Evolutionary conservation across 2,113 vertebrate species (phyloP), one percentile per base, ranked within the genome.

Genomic region (Xiphorhynchus elegans): DNA sequence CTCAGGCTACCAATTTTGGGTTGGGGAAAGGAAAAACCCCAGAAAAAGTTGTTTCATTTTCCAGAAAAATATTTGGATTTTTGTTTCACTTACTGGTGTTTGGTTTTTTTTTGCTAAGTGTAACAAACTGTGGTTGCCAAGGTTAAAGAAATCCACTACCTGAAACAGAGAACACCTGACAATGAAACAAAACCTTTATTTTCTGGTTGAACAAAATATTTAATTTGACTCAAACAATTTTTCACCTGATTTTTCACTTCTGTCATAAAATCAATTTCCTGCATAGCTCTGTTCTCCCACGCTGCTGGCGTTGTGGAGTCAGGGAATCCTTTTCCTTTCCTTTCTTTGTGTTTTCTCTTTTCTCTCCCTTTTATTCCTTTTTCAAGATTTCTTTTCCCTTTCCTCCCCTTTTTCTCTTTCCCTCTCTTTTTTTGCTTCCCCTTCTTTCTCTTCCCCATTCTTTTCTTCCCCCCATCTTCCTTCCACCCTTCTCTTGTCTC

Each of bases 221-320:
- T 96, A 89, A 95, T 95, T 96, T 77, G 86, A 96, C 89, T 90
- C 60, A 42, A 86, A 84, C 86, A 62, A 87, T 81, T 95, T 97
- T 96, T 96, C 95, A 94, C 87, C 94, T 96, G 96, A 90, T 97
- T 95, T 95, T 97, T 96, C 94, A 60, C 84, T 91, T 93, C 58
- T 89, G 94, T 81, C 96, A 95, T 76, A 95, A 95, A 97, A 97
- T 96, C 96, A 96, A 97, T 96, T 80, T 58, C 69, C 35, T 56
- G 76, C 86, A 50, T 44, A 81, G 93, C 89, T 84, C 73, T 44
- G 42, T 75, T 92, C 96, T 92, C 89, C 76, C 86, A 60, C 7
- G 10, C 80, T 84, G 81, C 81, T 0, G 0, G 15, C 13, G 12
- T n/a, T 80, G 55, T 84, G 80, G 47, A 80, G 50, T 63, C 7